Conservation (phyloP, 2,113 vertebrate genomes). For the Puffinus mauretanicus region DNA sequence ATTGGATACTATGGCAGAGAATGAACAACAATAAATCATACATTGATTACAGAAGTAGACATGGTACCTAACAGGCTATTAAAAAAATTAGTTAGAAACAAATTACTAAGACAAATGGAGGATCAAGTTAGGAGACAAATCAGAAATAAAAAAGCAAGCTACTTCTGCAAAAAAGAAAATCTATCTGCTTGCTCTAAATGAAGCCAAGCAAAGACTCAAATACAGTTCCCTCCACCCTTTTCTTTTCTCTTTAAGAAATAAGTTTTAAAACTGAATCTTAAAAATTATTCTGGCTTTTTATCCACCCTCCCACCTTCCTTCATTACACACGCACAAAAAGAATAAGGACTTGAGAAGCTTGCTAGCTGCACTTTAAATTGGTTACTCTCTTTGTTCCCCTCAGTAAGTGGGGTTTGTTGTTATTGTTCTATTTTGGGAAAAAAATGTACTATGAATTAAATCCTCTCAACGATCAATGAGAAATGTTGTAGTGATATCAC, state of each 20-base stretch:
- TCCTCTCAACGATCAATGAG: not conserved
- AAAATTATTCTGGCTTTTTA: not conserved
- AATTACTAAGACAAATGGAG: not conserved
- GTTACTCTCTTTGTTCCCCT: not conserved
- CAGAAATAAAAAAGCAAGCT: not conserved
- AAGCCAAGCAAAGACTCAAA: not conserved
- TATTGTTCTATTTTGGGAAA: not conserved
- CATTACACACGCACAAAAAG: not conserved
- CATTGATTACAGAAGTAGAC: not conserved
- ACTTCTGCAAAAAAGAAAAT: not conserved
- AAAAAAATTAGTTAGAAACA: slow-evolving; percentile 13
- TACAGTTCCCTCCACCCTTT: not conserved
- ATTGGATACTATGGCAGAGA: not conserved
- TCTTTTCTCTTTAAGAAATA: not conserved
- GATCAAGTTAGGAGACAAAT: not conserved
- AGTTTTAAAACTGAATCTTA: not conserved
- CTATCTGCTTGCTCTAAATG: not conserved
- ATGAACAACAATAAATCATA: not conserved
- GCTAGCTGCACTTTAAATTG: not conserved
- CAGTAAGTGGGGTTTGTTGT: not conserved
- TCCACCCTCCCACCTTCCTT: not conserved
- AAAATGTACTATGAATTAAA: not conserved
- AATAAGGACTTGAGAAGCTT: not conserved
- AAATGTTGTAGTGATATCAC: not conserved
- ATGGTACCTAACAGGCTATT: not conserved